Percentiles rank a stretch among this genome's conserved stretches.
Conservation (phyloP, 2,113 vertebrate genomes). For the Mustelus asterias region DNA sequence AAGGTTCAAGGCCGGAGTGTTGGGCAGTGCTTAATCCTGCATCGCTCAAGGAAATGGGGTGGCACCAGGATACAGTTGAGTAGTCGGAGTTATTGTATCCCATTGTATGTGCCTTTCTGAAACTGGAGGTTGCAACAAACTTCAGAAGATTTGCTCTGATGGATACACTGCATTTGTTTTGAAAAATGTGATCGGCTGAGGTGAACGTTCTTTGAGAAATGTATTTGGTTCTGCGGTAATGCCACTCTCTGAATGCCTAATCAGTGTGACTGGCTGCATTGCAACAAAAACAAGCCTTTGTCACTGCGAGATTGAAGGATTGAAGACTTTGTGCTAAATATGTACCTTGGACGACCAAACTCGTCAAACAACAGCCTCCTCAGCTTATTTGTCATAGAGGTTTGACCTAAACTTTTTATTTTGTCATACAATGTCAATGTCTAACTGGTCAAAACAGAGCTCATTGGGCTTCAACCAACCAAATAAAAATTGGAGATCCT, state of each 20-base stretch:
- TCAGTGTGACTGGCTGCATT: not conserved
- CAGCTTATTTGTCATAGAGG: not conserved
- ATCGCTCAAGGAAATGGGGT: not conserved
- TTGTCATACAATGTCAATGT: not conserved
- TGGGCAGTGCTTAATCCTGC: not conserved
- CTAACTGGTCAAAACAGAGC: not conserved
- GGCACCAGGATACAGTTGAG: not conserved
- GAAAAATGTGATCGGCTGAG: not conserved
- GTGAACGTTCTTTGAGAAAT: not conserved
- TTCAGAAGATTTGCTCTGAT: not conserved
- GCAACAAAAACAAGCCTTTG: constrained; percentile 1
- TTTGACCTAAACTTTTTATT: not conserved
- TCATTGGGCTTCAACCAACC: constrained; percentile 9
- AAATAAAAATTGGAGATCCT: constrained; percentile 11
- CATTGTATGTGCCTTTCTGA: not conserved
- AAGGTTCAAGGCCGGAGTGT: not conserved
- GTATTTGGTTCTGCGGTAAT: too few relatives aligned
- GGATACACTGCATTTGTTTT: not conserved
- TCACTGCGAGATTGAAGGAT: not conserved
- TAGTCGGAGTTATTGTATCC: not conserved
- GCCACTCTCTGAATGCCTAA: not conserved
- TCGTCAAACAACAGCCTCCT: not conserved
- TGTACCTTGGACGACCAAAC: not conserved
- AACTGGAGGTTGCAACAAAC: not conserved
- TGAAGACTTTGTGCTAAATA: not conserved